Conservation (phyloP, 2,797 vertebrate species). For the Muscicapa comitata region DNA sequence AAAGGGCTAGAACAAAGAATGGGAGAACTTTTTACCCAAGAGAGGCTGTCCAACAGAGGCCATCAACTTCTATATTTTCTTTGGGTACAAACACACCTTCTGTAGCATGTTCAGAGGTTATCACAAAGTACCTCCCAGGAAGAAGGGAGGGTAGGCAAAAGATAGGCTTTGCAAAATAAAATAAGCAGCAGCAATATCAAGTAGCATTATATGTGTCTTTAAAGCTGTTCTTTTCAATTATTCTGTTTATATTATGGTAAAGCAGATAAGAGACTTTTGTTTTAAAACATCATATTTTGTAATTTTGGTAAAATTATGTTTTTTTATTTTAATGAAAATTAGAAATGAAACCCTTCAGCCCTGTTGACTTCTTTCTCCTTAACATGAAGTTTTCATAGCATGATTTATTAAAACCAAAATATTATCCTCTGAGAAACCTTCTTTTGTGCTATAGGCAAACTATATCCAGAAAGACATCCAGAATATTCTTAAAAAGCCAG, state of each 20-base stretch:
- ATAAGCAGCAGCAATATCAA: neutral
- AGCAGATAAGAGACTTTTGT: neutral
- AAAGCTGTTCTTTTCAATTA: neutral
- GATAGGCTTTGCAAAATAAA: neutral
- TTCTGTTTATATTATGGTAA: neutral
- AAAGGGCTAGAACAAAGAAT: neutral
- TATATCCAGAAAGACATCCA: neutral
- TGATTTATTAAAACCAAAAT: neutral
- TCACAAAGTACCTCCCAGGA: neutral
- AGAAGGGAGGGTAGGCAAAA: neutral
- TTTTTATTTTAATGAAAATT: neutral
- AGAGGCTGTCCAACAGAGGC: neutral
- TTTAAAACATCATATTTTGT: neutral
- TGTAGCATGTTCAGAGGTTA: neutral
- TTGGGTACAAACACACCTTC: neutral
- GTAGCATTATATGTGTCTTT: neutral
- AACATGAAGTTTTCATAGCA: neutral
- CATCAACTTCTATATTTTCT: neutral
- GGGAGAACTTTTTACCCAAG: neutral
- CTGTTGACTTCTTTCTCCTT: neutral
- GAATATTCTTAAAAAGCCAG: neutral
- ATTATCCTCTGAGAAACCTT: neutral
- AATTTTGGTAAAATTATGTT: neutral
- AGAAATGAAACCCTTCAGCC: neutral
- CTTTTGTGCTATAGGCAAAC: neutral